Evolutionary conservation across 2,888 invertebrate species (phyloP).

Genomic region (Cacoxenus indagator): DNA sequence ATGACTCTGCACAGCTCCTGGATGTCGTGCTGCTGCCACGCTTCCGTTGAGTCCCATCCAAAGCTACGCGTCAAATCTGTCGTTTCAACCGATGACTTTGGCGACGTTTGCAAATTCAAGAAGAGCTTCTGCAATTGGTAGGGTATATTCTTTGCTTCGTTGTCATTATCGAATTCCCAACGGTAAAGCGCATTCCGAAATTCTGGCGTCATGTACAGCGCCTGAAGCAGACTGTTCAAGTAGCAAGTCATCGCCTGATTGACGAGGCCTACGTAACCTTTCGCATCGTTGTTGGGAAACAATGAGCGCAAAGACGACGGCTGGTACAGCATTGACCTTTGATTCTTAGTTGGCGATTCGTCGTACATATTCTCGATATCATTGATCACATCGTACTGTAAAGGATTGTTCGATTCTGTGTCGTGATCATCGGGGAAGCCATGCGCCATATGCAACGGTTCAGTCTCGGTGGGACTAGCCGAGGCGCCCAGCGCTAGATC

Average conservation of each 20-base stretch:
- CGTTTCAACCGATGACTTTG: slow-evolving; percentile 85
- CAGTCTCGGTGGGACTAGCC: slow-evolving; percentile 69
- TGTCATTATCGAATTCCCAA: slow-evolving; percentile 83
- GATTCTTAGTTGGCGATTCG: slow-evolving; percentile 9
- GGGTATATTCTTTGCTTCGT: slow-evolving; percentile 82
- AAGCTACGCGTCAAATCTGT: slow-evolving; percentile 89
- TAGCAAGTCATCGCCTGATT: slow-evolving; percentile 96
- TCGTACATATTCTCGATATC: slow-evolving; percentile 28
- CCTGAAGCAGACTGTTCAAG: slow-evolving; percentile 88
- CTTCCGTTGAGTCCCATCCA: slow-evolving; percentile 91
- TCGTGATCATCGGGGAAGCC: slow-evolving; percentile 27
- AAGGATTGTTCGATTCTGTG: slow-evolving; percentile 11
- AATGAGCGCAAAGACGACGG: slow-evolving; percentile 29
- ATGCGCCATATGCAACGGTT: slow-evolving; percentile 41
- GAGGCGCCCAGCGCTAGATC: slow-evolving; percentile 70
- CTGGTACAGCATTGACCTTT: not conserved
- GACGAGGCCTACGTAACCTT: slow-evolving; percentile 81
- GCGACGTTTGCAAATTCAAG: slow-evolving; percentile 86
- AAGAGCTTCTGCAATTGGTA: slow-evolving; percentile 89
- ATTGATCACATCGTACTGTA: slow-evolving; percentile 8
- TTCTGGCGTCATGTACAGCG: slow-evolving; percentile 92
- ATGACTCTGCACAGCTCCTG: slow-evolving; percentile 91
- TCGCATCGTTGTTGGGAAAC: slow-evolving; percentile 27
- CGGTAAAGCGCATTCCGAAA: slow-evolving; percentile 90
- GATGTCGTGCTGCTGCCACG: slow-evolving; percentile 94